Base-by-base conservation (phyloP, 1,140 invertebrate genomes). In the Drosophila ficusphila region DNA sequence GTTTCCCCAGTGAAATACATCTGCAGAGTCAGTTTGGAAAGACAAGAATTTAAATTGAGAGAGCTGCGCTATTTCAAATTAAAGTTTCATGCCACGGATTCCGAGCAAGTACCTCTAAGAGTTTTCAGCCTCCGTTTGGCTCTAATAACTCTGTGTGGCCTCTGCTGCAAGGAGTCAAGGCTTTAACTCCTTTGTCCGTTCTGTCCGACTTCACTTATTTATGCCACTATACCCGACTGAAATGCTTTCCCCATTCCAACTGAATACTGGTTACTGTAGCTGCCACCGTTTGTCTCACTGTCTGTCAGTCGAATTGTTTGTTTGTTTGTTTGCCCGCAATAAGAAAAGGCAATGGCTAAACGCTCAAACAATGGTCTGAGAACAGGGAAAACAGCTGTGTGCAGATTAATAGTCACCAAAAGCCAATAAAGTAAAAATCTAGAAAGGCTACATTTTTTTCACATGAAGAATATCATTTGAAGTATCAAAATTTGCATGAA, bases 171-270 rank as follows among this genome's bases (percentile, higher is more conserved):
- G 64, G 69, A 81, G 67, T 75, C 70, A 71, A 83, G 79, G 54
- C 75, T 53, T 47, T 51, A 36, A 48, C 52, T 62, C 38, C 57
- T 34, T 57, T 34, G 39, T 36, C 21, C 57, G 39, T 61, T 34
- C 51, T 61, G 56, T 67, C 36, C 44, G 29, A 54, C 65, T 53
- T 54, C 39, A 64, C 41, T 83, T 83, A 83, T 83, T 86, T 83
- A 83, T 85, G 81, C 47, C 70, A 46, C 31, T 42, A 27, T 36
- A n/a, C n/a, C n/a, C n/a, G n/a, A n/a, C n/a, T n/a, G n/a, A n/a
- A n/a, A n/a, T n/a, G n/a, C 57, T 38, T 31, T 56, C 34, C 25
- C 25, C 36, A 9, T 42, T 33, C 42, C 11, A 18, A 47, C 60
- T 57, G 38, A 38, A 9, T 51, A 49, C 53, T 57, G 46, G 18